Base-by-base conservation (phyloP, 2,113 vertebrate species). In the Coryphaenoides rupestris region DNA sequence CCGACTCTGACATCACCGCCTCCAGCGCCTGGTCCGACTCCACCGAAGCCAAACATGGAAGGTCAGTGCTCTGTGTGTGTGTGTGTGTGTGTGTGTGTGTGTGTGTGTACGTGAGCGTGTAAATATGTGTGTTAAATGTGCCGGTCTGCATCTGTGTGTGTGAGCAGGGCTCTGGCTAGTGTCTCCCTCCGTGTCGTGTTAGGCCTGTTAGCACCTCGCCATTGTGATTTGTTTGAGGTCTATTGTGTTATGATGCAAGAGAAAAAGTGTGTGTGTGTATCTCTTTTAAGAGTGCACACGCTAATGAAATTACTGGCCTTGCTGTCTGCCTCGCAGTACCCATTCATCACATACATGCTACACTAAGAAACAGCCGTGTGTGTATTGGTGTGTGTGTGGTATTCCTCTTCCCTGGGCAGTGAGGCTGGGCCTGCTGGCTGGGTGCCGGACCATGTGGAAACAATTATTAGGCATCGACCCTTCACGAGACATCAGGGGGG, bases 1-100 rank as follows among this genome's bases (percentile, higher is more conserved):
- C 91, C 0, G 95, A 96, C 82, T 90, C 93, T 55, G 94, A 89
- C 81, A 93, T 98, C 82, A 92, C 92, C 0, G 94, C 95, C 47
- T 96, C 95, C 66, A 96, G 94, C 17, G 85, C 94, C 66, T 98
- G 95, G 95, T 95, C 94, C 0, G 95, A 98, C 70, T 96, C 95
- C 46, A 98, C 95, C 0, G 95, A 95, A 2, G 95, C 95, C 71
- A 94, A 92, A 72, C 94, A 98, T 46, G 95, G 93, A 89, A 93
- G 95, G 95, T 96, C 58, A 53, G 74, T 47, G 16, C 1, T 24
- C 10, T 56, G 23, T 55, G 66, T 14, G 22, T 22, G 55, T 62
- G 54, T 73, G 15, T 70, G 52, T 65, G 45, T 60, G 15, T 59
- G 60, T 50, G 21, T 50, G 33, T 69, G 52, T 62, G 26, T 69